phyloP scores from a whole-genome alignment of 2,797 vertebrate species.

The Rhinichthys osculus region DNA sequence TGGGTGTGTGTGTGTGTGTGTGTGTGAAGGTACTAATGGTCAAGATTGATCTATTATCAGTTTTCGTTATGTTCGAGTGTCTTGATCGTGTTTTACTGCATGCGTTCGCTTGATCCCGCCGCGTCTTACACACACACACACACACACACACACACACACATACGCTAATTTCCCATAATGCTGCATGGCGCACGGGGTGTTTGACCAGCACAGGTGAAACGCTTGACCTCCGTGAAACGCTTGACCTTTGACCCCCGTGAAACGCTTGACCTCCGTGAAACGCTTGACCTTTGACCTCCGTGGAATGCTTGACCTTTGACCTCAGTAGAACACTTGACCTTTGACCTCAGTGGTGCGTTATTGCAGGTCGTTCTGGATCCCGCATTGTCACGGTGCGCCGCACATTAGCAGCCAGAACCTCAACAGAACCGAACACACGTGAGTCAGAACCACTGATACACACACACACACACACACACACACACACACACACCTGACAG shows the following conservation, averaged over 20 bases:
- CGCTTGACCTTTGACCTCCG: too few species aligned
- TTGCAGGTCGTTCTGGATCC: constrained; percentile 85
- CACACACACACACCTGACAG: too few species aligned
- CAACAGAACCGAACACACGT: constrained; percentile 82
- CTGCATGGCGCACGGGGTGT: constrained; percentile 72
- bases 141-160: too few species aligned
- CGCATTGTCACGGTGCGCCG: constrained; percentile 78
- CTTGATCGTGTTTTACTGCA: constrained; percentile 2
- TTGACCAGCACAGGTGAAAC: not conserved
- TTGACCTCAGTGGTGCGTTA: constrained; percentile 62
- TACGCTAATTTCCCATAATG: not conserved
- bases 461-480: too few species aligned
- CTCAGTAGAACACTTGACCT: constrained; percentile 55
- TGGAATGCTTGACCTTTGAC: constrained; percentile 56
- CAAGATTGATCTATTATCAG: constrained; percentile 35
- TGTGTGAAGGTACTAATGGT: not conserved
- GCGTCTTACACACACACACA: not conserved
- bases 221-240: too few species aligned
- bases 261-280: too few species aligned
- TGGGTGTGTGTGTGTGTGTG: constrained; percentile 22
- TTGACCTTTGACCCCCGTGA: not conserved
- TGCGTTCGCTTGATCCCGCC: constrained; percentile 50
- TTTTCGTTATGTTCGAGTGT: not conserved
- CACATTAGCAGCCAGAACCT: constrained; percentile 86
- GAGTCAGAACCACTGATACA: constrained; percentile 66